Base-by-base conservation (phyloP, 2,113 vertebrate genomes). In the Echinops telfairi region DNA sequence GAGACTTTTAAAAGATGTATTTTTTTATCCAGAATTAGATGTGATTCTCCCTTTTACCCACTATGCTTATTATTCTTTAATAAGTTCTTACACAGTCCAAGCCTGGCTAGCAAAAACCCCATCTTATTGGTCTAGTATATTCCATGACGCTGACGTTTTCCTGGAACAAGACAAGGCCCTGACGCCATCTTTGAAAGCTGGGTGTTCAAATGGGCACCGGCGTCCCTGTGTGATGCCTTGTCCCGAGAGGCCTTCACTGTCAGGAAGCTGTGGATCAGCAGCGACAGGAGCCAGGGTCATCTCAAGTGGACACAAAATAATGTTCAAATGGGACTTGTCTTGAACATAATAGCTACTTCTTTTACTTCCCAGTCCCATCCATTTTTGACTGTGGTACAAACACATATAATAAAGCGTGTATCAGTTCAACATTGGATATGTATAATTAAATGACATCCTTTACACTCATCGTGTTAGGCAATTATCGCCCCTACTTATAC, bases 291-390 rank as follows among this genome's bases (percentile, higher is more conserved):
- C 84, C 15, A 84, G 79, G 38, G 70, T 43, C 62, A 38, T 62
- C 76, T 85, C 53, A 25, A 47, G 27, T 33, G 78, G 79, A 40
- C n/a, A 92, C 20, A 89, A 81, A 87, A 70, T 25, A 57, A 81
- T 33, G 29, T 14, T 66, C 86, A 33, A 19, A 29, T 70, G 75
- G 77, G n/a, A 71, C 23, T 80, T 66, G 68, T 19, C 36, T 82
- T 0, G 5, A 15, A 23, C 29, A 1, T 5, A 77, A 43, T 0
- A 82, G 36, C 6, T 5, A 8, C 15, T 23, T 20, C 38, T 92
- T 92, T 78, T 22, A 20, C 58, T 81, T 86, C 22, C 27, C 25
- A 53, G n/a, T 80, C 15, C 4, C 40, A 78, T 47, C 25, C 11
- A 25, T 78, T 76, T 73, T 23, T 29, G 17, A n/a, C 33, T 71